Base-by-base conservation (phyloP, 2,797 vertebrate genomes). In the Sebastes taczanowskii region DNA sequence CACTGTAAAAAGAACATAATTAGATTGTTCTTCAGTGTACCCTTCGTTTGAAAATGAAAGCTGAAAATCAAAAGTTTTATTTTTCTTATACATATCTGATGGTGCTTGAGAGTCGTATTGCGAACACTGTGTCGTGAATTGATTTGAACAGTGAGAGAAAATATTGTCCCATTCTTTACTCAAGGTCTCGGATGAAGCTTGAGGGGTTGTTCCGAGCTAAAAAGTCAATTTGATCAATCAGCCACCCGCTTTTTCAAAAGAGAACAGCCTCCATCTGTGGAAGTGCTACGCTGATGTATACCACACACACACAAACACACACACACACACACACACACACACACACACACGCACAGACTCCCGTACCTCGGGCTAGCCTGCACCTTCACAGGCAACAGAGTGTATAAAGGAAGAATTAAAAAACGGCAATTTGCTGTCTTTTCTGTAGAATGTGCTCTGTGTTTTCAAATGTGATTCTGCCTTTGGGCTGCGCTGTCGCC, bases 151-250 rank as follows among this genome's bases (percentile, higher is more conserved):
- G 42, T 10, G 42, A 20, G 34, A 42, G 69, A 59, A 84, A 59
- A 65, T 29, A 79, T 55, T 6, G 49, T 79, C 56, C 62, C 58
- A 11, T 81, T 30, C n/a, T 66, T 66, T 18, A 61, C 32, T 84
- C 78, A 76, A 82, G 80, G 77, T 84, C 71, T 88, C 23, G 23
- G 73, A 68, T 22, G 59, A 66, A 75, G 77, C 88, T 81, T 4
- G 59, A 52, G 77, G 78, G 61, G 29, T 69, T 64, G 83, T 81
- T 86, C 61, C 62, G 77, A 77, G 84, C 84, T 76, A 81, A 88
- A 92, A 90, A 90, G 83, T 90, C 87, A 82, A 91, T 90, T 83
- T 77, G 85, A 92, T 93, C 91, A 93, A 91, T 94, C 93, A 86
- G 72, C 80, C 78, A 86, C 77, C 71, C 27, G 69, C 86, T 78